Evolutionary conservation across 2,113 vertebrate species (phyloP).

Genomic region (Grammomys dolichurus): DNA sequence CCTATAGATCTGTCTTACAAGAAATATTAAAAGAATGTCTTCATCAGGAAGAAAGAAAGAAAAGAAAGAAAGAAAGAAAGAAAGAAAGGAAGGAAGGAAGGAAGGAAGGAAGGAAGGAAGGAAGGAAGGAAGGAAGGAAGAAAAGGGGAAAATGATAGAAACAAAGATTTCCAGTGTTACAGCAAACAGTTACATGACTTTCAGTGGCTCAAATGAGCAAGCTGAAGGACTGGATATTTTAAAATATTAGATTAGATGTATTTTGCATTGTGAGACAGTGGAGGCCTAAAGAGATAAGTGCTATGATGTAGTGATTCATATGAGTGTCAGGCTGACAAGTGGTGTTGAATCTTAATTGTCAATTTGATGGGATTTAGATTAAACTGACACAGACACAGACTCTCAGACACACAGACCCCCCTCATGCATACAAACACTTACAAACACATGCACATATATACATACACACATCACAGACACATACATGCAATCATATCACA

Average conservation of each 20-base stretch:
- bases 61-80: too few relatives aligned
- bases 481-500: too few relatives aligned
- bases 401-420: too few relatives aligned
- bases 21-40: background rate
- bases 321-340: background rate
- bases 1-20: background rate
- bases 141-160: background rate
- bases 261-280: background rate
- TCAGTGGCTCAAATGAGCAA: background rate
- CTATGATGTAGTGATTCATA: background rate
- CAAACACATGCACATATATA: background rate
- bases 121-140: background rate
- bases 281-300: background rate
- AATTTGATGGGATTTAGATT: background rate
- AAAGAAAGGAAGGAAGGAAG: too few relatives aligned
- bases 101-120: too few relatives aligned
- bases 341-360: background rate
- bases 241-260: background rate
- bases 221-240: background rate
- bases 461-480: background rate
- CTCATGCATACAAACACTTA: background rate
- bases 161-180: background rate
- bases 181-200: background rate
- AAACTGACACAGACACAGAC: background rate
- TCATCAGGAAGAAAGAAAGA: background rate